A percentile compares a stretch with the other conserved stretches of the same genome.
These are phyloP conservation scores for Argopecten irradians DNA, from an alignment of 1,140 invertebrate genomes.

Conservation along the genomic window DNA sequence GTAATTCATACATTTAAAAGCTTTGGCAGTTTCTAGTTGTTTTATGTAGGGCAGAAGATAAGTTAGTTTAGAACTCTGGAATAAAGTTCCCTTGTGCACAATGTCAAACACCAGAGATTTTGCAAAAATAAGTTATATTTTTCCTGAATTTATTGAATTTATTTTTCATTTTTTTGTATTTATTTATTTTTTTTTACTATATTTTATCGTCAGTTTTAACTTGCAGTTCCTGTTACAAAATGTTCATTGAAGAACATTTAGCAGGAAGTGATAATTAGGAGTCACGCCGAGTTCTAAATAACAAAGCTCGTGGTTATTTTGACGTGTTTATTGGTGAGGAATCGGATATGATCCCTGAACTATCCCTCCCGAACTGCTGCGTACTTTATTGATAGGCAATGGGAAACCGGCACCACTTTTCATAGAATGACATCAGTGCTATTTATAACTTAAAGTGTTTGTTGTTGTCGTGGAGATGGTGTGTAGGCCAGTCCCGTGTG, in stretches of 20 bases:
- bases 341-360: background rate
- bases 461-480: conserved; percentile 19
- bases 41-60: background rate
- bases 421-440: background rate
- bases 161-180: no score
- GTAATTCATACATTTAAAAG: background rate
- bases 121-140: no score
- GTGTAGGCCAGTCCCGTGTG: background rate
- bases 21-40: background rate
- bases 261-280: background rate
- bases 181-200: no score
- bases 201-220: no score
- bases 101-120: no score
- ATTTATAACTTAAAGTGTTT: conserved; percentile 7
- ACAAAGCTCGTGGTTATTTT: background rate
- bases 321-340: background rate
- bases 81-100: no score
- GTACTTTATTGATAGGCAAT: background rate
- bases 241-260: background rate
- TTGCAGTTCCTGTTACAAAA: background rate
- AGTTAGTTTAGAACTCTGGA: no score
- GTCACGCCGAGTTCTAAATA: background rate
- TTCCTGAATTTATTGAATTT: no score
- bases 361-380: background rate
- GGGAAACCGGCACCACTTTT: background rate